Percentiles rank a stretch among this genome's conserved stretches.
These are phyloP conservation scores for Heterotis niloticus DNA, from an alignment of 2,113 vertebrate species.

Conservation along the genomic window DNA sequence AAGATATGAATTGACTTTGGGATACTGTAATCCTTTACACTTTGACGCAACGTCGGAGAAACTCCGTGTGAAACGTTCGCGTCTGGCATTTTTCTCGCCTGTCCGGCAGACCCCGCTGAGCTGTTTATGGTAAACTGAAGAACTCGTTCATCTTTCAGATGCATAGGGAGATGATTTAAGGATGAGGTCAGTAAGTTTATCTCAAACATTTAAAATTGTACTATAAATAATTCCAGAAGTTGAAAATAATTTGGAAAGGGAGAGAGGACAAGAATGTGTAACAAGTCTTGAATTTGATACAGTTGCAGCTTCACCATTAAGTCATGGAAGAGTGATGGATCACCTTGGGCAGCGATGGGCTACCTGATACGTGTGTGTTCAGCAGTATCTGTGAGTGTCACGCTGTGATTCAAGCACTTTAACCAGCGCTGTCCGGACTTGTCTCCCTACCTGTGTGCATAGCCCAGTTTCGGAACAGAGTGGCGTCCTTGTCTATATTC, in stretches of 20 bases:
- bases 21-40: too few species aligned
- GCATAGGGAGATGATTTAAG: too few species aligned
- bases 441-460: conserved; percentile 61
- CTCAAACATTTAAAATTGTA: background rate
- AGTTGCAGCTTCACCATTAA: background rate
- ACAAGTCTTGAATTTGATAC: conserved; percentile 14
- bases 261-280: conserved; percentile 23
- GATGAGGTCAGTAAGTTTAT: background rate
- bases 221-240: background rate
- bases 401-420: conserved; percentile 23
- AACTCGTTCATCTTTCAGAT: too few species aligned
- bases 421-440: conserved; percentile 34
- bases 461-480: conserved; percentile 73
- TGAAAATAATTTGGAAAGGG: conserved; percentile 24
- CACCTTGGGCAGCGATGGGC: background rate
- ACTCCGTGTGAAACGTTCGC: too few species aligned
- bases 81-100: too few species aligned
- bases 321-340: conserved; percentile 22
- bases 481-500: conserved; percentile 70
- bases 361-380: conserved; percentile 27
- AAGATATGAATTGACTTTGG: too few species aligned
- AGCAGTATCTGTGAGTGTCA: conserved; percentile 24
- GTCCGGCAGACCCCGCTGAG: too few species aligned
- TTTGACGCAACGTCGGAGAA: too few species aligned
- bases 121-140: too few species aligned